Percentiles rank a stretch among this genome's conserved stretches.
These are phyloP conservation scores for Anneissia japonica DNA, from an alignment of 35 echinoderm and acorn worm genomes.

Conservation along the genomic window DNA sequence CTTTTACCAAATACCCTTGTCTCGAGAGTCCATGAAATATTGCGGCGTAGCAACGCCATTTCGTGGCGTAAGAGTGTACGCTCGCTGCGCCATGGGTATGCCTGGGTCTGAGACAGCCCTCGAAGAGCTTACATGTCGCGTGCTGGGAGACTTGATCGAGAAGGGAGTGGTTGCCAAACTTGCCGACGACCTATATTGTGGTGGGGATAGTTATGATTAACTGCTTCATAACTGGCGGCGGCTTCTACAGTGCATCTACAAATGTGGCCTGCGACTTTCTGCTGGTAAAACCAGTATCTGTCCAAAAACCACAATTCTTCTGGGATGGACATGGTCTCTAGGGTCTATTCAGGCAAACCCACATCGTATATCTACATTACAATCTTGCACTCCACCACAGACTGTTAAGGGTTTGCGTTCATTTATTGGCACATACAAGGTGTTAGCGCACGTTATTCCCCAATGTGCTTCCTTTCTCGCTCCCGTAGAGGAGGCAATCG, in stretches of 20 bases:
- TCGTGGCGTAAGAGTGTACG: constrained; percentile 23
- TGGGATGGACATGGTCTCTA: constrained; percentile 25
- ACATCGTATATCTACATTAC: constrained; percentile 14
- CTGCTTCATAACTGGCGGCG: constrained; percentile 24
- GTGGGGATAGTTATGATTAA: constrained; percentile 33
- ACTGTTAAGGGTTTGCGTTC: constrained; percentile 2
- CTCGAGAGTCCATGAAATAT: constrained; percentile 4
- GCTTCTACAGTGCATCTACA: constrained; percentile 14
- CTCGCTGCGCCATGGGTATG: constrained; percentile 38
- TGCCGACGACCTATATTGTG: constrained; percentile 54
- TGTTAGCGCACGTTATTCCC: not conserved
- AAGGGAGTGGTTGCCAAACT: constrained; percentile 36
- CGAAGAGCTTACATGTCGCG: constrained; percentile 53
- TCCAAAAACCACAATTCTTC: constrained; percentile 25
- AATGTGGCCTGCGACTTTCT: constrained; percentile 22
- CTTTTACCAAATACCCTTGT: constrained; percentile 48
- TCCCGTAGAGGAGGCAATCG: no score
- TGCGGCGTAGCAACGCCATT: constrained; percentile 30
- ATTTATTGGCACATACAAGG: constrained; percentile 20
- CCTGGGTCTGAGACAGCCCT: constrained; percentile 45
- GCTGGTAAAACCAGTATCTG: no score
- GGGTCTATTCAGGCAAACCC: not conserved
- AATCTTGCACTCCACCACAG: constrained; percentile 11
- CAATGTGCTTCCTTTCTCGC: no score
- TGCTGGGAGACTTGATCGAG: constrained; percentile 45